Conservation (phyloP, 2,797 vertebrate species). For the Labroides dimidiatus region DNA sequence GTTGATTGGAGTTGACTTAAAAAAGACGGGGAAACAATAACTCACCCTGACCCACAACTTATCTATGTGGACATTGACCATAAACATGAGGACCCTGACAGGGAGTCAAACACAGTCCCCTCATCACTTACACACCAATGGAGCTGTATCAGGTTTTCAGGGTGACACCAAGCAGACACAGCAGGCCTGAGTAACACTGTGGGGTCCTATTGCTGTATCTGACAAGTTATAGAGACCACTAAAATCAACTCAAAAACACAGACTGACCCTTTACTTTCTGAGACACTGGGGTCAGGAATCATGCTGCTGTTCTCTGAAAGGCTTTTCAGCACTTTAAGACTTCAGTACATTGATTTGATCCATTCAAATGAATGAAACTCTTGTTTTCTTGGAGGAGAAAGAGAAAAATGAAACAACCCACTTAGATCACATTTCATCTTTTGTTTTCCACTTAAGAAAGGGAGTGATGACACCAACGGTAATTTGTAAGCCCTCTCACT, state of each 20-base stretch:
- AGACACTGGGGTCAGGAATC: neutral
- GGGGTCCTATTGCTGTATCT: neutral
- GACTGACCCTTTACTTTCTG: neutral
- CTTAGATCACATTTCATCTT: neutral
- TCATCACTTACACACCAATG: conserved; percentile 4
- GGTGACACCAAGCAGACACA: conserved; percentile 8
- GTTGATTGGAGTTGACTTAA: conserved; percentile 1
- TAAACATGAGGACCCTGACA: conserved; percentile 8
- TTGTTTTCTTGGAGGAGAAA: neutral
- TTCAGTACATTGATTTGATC: neutral
- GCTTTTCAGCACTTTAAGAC: neutral
- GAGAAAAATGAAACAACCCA: neutral
- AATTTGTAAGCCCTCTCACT: too few relatives aligned
- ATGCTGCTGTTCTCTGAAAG: neutral
- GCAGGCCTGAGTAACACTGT: conserved; percentile 33
- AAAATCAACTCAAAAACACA: conserved; percentile 22
- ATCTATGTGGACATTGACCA: neutral
- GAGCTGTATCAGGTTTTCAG: conserved; percentile 16
- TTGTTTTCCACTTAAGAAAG: neutral
- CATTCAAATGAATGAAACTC: neutral
- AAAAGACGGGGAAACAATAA: conserved; percentile 7
- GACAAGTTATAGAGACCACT: conserved; percentile 6
- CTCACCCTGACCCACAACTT: neutral
- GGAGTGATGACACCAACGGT: neutral
- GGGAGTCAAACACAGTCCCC: conserved; percentile 10